phyloP scores from a whole-genome alignment of 37 sponge, comb jelly and placozoan genomes.

The Axinella damicornis region DNA sequence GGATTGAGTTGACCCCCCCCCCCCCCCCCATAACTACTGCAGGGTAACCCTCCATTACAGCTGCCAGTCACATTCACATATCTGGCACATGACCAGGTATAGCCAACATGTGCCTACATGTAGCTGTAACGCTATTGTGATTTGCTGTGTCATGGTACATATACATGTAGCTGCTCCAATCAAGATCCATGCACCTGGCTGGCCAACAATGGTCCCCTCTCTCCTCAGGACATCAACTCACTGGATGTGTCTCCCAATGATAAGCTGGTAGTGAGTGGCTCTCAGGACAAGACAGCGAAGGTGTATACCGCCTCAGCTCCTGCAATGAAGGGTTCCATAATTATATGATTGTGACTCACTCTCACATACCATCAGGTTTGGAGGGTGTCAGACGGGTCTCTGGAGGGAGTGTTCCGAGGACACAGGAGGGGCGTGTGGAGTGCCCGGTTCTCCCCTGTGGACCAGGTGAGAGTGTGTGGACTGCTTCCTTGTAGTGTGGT shows the following conservation, averaged over 20 bases:
- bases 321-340: too few species aligned
- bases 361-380: constrained; percentile 59
- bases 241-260: constrained; percentile 97
- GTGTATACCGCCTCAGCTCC: constrained; percentile 28
- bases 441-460: constrained; percentile 95
- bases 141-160: too few species aligned
- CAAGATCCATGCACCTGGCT: constrained; percentile 38
- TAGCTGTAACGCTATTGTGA: too few species aligned
- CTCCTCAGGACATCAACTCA: constrained; percentile 89
- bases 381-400: constrained; percentile 65
- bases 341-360: too few species aligned
- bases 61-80: constrained; percentile 77
- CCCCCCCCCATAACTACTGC: not conserved
- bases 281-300: constrained; percentile 96
- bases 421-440: constrained; percentile 97
- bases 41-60: constrained; percentile 1
- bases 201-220: not conserved
- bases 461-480: constrained; percentile 55
- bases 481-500: not conserved
- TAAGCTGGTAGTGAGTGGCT: constrained; percentile 91
- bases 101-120: too few species aligned
- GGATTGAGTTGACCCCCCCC: too few species aligned
- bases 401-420: constrained; percentile 77
- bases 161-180: too few species aligned
- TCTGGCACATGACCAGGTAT: constrained; percentile 86